Conservation (phyloP, 2,888 invertebrate genomes). For the Drosophila leonis region DNA sequence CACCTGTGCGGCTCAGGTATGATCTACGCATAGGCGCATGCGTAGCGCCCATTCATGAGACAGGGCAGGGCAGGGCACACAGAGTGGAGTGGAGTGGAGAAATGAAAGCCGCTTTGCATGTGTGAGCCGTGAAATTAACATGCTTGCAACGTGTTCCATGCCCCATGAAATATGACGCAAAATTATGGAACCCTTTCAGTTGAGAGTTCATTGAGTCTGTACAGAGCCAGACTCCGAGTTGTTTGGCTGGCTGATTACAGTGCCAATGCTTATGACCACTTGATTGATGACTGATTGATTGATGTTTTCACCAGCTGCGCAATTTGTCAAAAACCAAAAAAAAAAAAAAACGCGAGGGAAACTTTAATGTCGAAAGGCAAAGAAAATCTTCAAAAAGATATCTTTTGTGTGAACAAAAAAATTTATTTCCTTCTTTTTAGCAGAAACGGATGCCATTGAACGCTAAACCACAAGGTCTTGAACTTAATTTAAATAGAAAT, state of each 20-base stretch:
- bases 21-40: slow-evolving; percentile 49
- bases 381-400: slow-evolving; percentile 38
- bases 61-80: background rate
- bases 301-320: slow-evolving; percentile 70
- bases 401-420: slow-evolving; percentile 35
- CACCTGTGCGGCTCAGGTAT: slow-evolving; percentile 31
- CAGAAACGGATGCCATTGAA: slow-evolving; percentile 26
- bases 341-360: slow-evolving; percentile 42
- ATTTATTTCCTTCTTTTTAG: background rate
- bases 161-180: slow-evolving; percentile 43
- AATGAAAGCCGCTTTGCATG: slow-evolving; percentile 73
- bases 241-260: slow-evolving; percentile 38
- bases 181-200: slow-evolving; percentile 51
- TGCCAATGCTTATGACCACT: slow-evolving; percentile 42
- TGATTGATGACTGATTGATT: slow-evolving; percentile 78
- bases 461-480: slow-evolving; percentile 13
- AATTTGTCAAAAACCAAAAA: slow-evolving; percentile 54
- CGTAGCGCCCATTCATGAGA: slow-evolving; percentile 46
- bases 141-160: slow-evolving; percentile 41
- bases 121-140: slow-evolving; percentile 64
- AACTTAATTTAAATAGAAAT: slow-evolving; percentile 12
- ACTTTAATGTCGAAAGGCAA: slow-evolving; percentile 26
- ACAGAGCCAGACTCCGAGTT: slow-evolving; percentile 14
- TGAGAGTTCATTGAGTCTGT: slow-evolving; percentile 55
- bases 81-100: slow-evolving; percentile 11